Base-by-base conservation (phyloP, 2,888 invertebrate species). In the Ariolimax columbianus region DNA sequence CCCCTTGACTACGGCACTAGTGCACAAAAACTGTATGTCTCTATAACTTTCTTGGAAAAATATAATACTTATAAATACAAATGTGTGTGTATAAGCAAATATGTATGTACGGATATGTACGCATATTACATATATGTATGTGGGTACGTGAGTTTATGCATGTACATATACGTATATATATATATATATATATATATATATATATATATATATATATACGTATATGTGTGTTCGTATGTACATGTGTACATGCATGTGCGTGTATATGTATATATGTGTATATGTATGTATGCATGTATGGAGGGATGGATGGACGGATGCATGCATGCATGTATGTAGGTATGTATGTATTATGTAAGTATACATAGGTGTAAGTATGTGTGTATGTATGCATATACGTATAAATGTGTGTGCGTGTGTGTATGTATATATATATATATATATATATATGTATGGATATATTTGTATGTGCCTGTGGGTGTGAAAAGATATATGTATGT, bases 211-310 rank as follows among this genome's bases (percentile, higher is more conserved):
- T 63, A 63, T n/a, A 63, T 63, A 63, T 63, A 63, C 23, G 23
- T 63, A n/a, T n/a, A n/a, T n/a, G n/a, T n/a, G n/a, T n/a, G n/a
- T n/a, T n/a, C n/a, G n/a, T n/a, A n/a, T n/a, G 23, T 63, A 63
- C 23, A 63, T 63, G 23, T 63, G 23, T 63, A 63, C 38, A 73
- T 73, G 43, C 30, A 38, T 73, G 43, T 43, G n/a, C 38, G 43
- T 73, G n/a, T 38, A 38, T 73, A 38, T 38, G 26, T 73, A 38
- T 73, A n/a, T 73, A 38, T 73, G n/a, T 73, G 30, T 73, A 36
- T 73, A 73, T 73, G 43, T 73, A 38, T 73, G 43, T 38, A 73
- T 66, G 66, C 30, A 30, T 66, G 30, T 66, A 30, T 66, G 9
- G n/a, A n/a, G n/a, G n/a, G n/a, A n/a, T n/a, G n/a, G n/a, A n/a